Percentiles rank a stretch among this genome's conserved stretches.
These are phyloP conservation scores for Orthosia gothica DNA, from an alignment of 2,888 invertebrate genomes.

Conservation along the genomic window DNA sequence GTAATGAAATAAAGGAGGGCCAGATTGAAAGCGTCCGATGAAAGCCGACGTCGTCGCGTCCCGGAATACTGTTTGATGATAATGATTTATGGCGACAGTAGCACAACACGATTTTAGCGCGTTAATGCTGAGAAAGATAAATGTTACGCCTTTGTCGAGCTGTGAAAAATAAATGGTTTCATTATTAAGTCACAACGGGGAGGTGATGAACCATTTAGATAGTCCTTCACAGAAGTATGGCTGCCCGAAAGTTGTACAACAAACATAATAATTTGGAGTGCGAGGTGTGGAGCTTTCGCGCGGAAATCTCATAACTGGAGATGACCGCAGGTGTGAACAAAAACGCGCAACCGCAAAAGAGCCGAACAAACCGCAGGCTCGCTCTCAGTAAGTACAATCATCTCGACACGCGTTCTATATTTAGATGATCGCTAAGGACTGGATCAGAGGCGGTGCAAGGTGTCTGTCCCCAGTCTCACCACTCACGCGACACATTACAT, in stretches of 20 bases:
- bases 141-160: conserved; percentile 82
- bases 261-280: conserved; percentile 61
- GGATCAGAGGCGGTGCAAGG: conserved; percentile 81
- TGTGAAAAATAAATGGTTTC: conserved; percentile 80
- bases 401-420: conserved; percentile 85
- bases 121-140: conserved; percentile 88
- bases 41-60: conserved; percentile 85
- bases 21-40: conserved; percentile 90
- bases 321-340: conserved; percentile 85
- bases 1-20: conserved; percentile 90
- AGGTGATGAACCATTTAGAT: conserved; percentile 64
- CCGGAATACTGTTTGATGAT: conserved; percentile 86
- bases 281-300: conserved; percentile 65
- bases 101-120: conserved; percentile 87
- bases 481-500: conserved; percentile 75
- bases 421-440: conserved; percentile 81
- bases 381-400: conserved; percentile 82
- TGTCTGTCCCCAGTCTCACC: conserved; percentile 71
- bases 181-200: conserved; percentile 69
- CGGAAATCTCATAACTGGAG: conserved; percentile 77
- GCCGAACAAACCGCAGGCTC: conserved; percentile 81
- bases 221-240: conserved; percentile 63
- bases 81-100: conserved; percentile 90
- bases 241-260: conserved; percentile 53
- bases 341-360: conserved; percentile 83